Base-by-base conservation (phyloP, 2,113 vertebrate genomes). In the Motacilla alba region DNA sequence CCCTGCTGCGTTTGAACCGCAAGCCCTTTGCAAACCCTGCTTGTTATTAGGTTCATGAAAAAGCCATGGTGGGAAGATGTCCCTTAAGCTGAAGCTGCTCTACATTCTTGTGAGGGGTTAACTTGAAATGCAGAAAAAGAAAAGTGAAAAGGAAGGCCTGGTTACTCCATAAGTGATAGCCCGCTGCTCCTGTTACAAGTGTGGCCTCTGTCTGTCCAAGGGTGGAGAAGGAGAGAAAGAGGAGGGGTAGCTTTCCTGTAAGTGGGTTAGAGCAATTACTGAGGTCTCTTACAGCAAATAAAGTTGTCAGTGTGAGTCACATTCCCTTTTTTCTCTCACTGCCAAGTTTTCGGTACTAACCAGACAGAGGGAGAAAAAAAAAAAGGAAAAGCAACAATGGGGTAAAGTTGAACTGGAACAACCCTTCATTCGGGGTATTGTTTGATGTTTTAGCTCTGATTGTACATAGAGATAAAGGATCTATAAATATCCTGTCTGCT, bases 401-500 rank as follows among this genome's bases (percentile, higher is more conserved):
- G 81, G 80, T 83, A 95, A 96, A 96, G 88, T 89, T 95, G 95
- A 95, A 96, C 90, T 90, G 88, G 95, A 93, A 79, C 92, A 96
- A 89, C 94, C 95, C 95, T 87, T 83, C 49, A 56, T 74, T 95
- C 13, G 9, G 88, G 69, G 58, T 87, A 96, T 92, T 96, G 87
- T 96, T 93, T 96, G 95, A 92, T 63, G 6, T 90, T 95, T 84
- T 72, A 90, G 73, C 75, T 90, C 92, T 94, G 95, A 96, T 96
- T 49, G 76, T 69, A 94, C 17, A 0, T 31, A 55, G 86, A 94
- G 95, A 96, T 95, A 96, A 94, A 92, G 74, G 66, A 66, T 78
- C 88, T 97, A 95, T 97, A 96, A 97, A 97, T 97, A 97, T 69
- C 92, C 92, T 66, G 95, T 92, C 95, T 96, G 95, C 87, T 87